A percentile compares a stretch with the other conserved stretches of the same genome.
These are phyloP conservation scores for Limnephilus rhombicus DNA, from an alignment of 2,888 invertebrate genomes.

Conservation along the genomic window DNA sequence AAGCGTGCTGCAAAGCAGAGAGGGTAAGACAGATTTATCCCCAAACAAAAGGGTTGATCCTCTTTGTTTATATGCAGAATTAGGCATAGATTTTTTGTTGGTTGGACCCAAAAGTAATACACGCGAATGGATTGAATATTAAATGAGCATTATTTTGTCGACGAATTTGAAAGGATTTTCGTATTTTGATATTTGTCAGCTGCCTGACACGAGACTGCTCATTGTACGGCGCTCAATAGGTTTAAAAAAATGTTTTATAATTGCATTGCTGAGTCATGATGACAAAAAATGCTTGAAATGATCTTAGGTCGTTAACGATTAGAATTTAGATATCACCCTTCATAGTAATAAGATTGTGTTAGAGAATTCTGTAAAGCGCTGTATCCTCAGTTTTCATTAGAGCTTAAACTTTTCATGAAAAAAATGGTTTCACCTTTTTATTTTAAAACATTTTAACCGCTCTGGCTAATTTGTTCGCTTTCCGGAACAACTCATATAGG, in stretches of 20 bases:
- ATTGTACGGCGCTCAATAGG: neutral
- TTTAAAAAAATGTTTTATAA: neutral
- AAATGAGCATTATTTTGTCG: neutral
- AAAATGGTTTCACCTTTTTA: too few relatives aligned
- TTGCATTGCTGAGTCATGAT: neutral
- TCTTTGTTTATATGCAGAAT: constrained; percentile 25
- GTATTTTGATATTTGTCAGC: constrained; percentile 8
- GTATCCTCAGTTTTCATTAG: too few relatives aligned
- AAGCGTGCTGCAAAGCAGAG: neutral
- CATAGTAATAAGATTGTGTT: neutral
- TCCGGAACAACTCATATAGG: too few relatives aligned
- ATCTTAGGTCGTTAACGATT: neutral
- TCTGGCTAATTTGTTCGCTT: too few relatives aligned
- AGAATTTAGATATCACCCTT: neutral
- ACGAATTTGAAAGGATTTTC: neutral
- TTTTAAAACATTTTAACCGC: too few relatives aligned
- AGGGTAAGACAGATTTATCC: neutral
- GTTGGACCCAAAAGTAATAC: neutral
- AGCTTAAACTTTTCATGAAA: neutral
- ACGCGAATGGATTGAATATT: constrained; percentile 6
- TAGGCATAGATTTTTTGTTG: constrained; percentile 24
- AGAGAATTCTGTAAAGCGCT: too few relatives aligned
- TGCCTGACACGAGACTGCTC: neutral
- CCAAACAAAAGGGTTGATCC: neutral
- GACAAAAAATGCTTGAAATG: neutral